Percentiles rank a stretch among this genome's conserved stretches.
phyloP scores from a whole-genome alignment of 2,797 vertebrate genomes.

The Enteromius viviparus region DNA sequence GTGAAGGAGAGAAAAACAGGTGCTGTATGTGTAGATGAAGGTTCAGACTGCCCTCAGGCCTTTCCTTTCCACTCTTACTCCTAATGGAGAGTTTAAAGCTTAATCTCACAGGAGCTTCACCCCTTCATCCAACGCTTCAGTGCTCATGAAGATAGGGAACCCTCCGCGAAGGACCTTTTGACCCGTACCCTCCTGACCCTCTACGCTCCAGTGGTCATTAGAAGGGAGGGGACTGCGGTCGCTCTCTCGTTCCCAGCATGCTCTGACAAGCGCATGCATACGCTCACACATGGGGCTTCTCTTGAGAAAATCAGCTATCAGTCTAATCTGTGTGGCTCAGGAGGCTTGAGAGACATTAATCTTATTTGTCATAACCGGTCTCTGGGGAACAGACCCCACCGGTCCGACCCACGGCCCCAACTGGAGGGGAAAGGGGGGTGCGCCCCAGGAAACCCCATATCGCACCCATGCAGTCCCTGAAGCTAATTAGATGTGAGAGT shows the following conservation, averaged over 20 bases:
- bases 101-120: conserved; percentile 25
- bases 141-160: conserved; percentile 53
- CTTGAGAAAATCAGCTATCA: conserved; percentile 76
- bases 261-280: conserved; percentile 45
- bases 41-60: neutral
- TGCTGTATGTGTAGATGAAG: conserved; percentile 3
- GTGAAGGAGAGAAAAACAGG: conserved; percentile 15
- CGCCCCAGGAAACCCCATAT: conserved; percentile 47
- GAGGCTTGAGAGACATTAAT: conserved; percentile 83
- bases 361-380: conserved; percentile 86
- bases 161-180: conserved; percentile 43
- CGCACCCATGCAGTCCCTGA: conserved; percentile 64
- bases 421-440: conserved; percentile 40
- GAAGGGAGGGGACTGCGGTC: conserved; percentile 27
- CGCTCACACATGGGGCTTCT: conserved; percentile 76
- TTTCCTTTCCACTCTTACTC: conserved; percentile 32
- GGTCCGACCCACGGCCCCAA: conserved; percentile 42
- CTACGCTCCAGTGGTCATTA: conserved; percentile 53
- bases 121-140: conserved; percentile 50
- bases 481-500: conserved; percentile 82
- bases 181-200: conserved; percentile 50
- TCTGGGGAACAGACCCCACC: conserved; percentile 68
- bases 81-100: conserved; percentile 36
- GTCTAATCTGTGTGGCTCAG: conserved; percentile 68
- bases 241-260: conserved; percentile 9